Evolutionary conservation across 64 coral and sea anemone species (phyloP), one percentile per base, ranked within the genome.

Genomic region (Actinia equina): DNA sequence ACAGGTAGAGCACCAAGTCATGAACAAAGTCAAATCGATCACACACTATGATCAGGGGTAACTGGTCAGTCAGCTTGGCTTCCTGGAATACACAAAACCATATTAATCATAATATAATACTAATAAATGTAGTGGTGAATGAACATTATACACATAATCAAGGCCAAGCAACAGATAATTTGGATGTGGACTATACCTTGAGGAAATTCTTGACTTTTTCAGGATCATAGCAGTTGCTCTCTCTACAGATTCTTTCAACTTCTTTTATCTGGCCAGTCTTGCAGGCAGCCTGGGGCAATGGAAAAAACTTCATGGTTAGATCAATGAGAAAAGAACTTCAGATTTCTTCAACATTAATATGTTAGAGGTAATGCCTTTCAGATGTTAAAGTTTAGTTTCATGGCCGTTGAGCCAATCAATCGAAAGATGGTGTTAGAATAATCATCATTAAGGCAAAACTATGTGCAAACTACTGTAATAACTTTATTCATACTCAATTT

Each of bases 261-360:
- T 99, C 97, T 71, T 99, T 99, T 43, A 99, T 95, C 77, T 99
- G 97, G 77, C 97, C 97, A 54, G 97, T 99, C 80, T 99, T 99
- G 84, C 97, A 99, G n/a, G 97, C 97, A 78, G 97, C 93, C 97
- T 99, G 83, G 5, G 62, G 84, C 5, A 85, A 7, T 88, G 84
- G 85, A 91, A 20, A 51, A 22, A 81, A 6, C 22, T 17, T 6
- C 10, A 52, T 52, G 7, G 45, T 81, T 81, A 81, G 6, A 12
- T n/a, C n/a, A n/a, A n/a, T 14, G 6, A 26, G 19, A 6, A 81
- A 20, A 49, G 15, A 2, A 19, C 14, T 81, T 5, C 17, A 79
- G 30, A n/a, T 44, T 81, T 65, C 19, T 52, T 3, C 17, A 10
- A 7, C 19, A 6, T 81, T 20, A 49, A 51, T 52, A 3, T 49